Percentiles rank a stretch among this genome's conserved stretches.
Conservation (phyloP, 2,888 invertebrate genomes). For the Chalcosyrphus nemorum region DNA sequence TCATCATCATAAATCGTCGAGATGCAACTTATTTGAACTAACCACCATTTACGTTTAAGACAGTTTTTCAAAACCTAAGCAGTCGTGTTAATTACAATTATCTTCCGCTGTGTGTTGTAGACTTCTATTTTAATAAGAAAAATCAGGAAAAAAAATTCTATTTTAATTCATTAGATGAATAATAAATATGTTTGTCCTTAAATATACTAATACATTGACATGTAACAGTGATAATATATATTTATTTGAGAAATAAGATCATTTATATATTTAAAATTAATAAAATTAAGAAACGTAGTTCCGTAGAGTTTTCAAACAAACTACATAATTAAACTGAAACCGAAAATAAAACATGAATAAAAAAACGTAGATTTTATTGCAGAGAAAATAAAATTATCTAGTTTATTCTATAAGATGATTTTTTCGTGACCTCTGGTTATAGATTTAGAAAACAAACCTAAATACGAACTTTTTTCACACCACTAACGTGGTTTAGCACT, state of each 20-base stretch:
- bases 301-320: slow-evolving; percentile 47
- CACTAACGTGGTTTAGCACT: no score
- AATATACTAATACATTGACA: slow-evolving; percentile 46
- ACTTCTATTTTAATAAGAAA: slow-evolving; percentile 22
- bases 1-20: no score
- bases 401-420: slow-evolving; percentile 35
- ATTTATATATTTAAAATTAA: slow-evolving; percentile 13
- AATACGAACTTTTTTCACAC: no score
- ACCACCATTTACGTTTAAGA: neutral
- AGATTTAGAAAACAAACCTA: slow-evolving; percentile 17
- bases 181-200: slow-evolving; percentile 19
- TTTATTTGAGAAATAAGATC: slow-evolving; percentile 46
- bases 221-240: slow-evolving; percentile 60
- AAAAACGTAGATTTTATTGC: slow-evolving; percentile 14
- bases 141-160: slow-evolving; percentile 24
- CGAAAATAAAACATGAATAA: neutral
- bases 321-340: slow-evolving; percentile 2
- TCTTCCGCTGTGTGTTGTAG: slow-evolving; percentile 46
- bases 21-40: neutral
- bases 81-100: neutral
- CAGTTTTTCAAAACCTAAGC: neutral
- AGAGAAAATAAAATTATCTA: slow-evolving; percentile 19
- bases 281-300: slow-evolving; percentile 33
- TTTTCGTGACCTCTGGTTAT: slow-evolving; percentile 27
- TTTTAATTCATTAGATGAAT: slow-evolving; percentile 9